Percentiles rank a stretch among this genome's conserved stretches.
Evolutionary conservation across 1,140 invertebrate species (phyloP).

Genomic region (Lepidostoma basale): DNA sequence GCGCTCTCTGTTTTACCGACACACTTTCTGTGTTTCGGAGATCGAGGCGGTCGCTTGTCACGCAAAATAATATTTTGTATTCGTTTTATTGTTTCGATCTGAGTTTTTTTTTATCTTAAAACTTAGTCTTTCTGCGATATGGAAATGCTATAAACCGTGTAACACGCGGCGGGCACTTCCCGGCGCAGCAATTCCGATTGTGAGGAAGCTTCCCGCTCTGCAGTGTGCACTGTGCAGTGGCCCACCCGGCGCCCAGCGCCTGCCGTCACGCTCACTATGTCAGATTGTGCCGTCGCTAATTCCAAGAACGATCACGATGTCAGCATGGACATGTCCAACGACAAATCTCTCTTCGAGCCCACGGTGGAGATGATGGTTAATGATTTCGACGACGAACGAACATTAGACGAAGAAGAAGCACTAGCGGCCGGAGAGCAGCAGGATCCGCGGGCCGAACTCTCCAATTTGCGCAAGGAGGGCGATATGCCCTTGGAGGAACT

Average conservation of each 20-base stretch:
- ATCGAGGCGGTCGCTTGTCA: slow-evolving; percentile 27
- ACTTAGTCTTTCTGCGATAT: neutral
- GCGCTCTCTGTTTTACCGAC: slow-evolving; percentile 29
- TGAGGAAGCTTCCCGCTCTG: neutral
- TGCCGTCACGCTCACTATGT: slow-evolving; percentile 23
- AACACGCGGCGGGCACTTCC: neutral
- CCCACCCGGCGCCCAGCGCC: slow-evolving; percentile 10
- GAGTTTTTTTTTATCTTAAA: neutral
- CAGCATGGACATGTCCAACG: slow-evolving; percentile 60
- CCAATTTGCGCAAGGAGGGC: slow-evolving; percentile 84
- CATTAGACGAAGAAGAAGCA: slow-evolving; percentile 95
- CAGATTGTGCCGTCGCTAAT: slow-evolving; percentile 30
- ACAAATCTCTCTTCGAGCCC: slow-evolving; percentile 67
- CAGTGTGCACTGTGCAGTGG: no score
- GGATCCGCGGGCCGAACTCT: slow-evolving; percentile 85
- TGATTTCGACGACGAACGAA: slow-evolving; percentile 96
- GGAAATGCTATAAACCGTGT: neutral
- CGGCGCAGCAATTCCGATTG: neutral
- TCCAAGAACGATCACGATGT: slow-evolving; percentile 56
- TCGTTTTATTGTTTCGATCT: slow-evolving; percentile 8
- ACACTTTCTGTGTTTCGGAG: slow-evolving; percentile 22
- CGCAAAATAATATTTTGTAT: slow-evolving; percentile 26
- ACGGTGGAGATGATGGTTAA: slow-evolving; percentile 91
- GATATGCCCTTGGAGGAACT: slow-evolving; percentile 95
- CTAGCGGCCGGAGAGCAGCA: slow-evolving; percentile 80